Evolutionary conservation across 2,888 invertebrate species (phyloP).

Genomic region (Dicyrtomina minuta): DNA sequence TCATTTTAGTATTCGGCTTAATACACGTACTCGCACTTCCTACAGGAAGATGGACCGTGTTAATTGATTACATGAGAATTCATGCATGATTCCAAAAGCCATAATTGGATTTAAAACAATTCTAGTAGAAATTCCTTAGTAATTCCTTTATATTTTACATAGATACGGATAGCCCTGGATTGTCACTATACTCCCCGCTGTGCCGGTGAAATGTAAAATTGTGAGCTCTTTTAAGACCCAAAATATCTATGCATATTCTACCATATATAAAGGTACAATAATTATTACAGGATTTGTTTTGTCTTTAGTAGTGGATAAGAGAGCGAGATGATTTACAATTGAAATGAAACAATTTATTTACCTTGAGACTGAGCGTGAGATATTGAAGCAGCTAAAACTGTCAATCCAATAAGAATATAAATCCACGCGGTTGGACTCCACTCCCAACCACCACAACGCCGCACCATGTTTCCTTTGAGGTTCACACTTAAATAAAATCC

Average conservation of each 20-base stretch:
- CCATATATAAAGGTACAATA: too few relatives aligned
- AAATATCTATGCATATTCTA: too few relatives aligned
- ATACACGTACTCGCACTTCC: background rate
- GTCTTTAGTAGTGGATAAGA: too few relatives aligned
- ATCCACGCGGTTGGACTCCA: constrained; percentile 5
- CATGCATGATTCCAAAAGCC: constrained; percentile 12
- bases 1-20: too few relatives aligned
- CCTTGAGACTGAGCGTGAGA: constrained; percentile 13
- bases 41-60: background rate
- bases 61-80: constrained; percentile 5
- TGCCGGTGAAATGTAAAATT: background rate
- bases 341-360: background rate
- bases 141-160: too few relatives aligned
- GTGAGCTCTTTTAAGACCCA: too few relatives aligned
- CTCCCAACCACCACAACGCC: constrained; percentile 14
- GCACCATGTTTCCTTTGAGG: background rate
- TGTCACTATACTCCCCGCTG: too few relatives aligned
- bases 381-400: background rate
- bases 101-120: constrained; percentile 5
- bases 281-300: too few relatives aligned
- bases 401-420: constrained; percentile 12
- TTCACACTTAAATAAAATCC: background rate
- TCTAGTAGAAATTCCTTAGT: background rate
- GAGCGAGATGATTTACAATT: too few relatives aligned
- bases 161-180: too few relatives aligned